phyloP scores from a whole-genome alignment of 1,140 invertebrate genomes.

The Carposina sasakii region DNA sequence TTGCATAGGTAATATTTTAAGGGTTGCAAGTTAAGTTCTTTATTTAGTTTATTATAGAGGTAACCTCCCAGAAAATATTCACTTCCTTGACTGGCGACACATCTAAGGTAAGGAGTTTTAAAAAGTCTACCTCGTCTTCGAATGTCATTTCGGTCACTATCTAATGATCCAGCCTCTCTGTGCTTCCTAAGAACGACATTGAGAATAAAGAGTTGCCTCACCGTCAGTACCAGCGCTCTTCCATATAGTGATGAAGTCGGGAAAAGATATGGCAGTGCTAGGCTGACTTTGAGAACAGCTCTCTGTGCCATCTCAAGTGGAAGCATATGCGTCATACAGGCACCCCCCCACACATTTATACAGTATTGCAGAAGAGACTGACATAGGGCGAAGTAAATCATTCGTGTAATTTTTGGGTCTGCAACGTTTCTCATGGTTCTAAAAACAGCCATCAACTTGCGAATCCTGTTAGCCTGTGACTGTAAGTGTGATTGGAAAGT shows the following conservation, averaged over 20 bases:
- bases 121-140: no score
- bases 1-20: no score
- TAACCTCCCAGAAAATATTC: background rate
- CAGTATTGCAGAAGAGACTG: constrained; percentile 2
- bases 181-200: background rate
- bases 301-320: background rate
- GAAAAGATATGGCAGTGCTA: background rate
- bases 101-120: background rate
- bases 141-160: background rate
- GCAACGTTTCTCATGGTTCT: constrained; percentile 1
- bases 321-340: background rate
- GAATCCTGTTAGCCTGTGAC: background rate
- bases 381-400: background rate
- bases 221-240: background rate
- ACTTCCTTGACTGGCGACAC: background rate
- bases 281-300: background rate
- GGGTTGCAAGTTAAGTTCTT: background rate
- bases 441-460: background rate
- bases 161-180: background rate
- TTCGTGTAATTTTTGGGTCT: background rate
- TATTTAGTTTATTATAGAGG: background rate
- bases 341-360: constrained; percentile 1
- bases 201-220: background rate
- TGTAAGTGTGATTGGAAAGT: background rate
- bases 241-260: background rate